phyloP scores from a whole-genome alignment of 2,888 invertebrate species.

The Phymatocera aterrima region DNA sequence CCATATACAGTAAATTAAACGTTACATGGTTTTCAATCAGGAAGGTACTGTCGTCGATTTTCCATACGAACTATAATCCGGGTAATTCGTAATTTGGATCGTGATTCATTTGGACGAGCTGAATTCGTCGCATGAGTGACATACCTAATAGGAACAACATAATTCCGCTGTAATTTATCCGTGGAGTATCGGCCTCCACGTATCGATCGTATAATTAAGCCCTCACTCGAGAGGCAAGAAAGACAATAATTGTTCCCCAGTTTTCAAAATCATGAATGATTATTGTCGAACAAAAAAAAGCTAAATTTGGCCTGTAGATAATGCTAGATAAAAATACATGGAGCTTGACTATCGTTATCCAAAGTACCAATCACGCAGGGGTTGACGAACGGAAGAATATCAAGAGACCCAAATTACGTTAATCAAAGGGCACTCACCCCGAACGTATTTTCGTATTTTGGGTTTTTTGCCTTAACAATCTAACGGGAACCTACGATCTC shows the following conservation, averaged over 20 bases:
- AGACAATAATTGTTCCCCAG: slow-evolving; percentile 1
- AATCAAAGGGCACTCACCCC: slow-evolving; percentile 24
- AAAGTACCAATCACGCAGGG: slow-evolving; percentile 11
- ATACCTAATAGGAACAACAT: no score
- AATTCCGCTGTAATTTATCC: no score
- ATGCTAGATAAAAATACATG: slow-evolving; percentile 10
- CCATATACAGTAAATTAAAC: background rate
- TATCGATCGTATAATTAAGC: background rate
- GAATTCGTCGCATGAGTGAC: no score
- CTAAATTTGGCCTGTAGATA: slow-evolving; percentile 13
- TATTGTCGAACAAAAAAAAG: slow-evolving; percentile 14
- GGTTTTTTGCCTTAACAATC: no score
- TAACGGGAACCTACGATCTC: no score
- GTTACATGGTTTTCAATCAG: background rate
- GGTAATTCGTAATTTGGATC: background rate
- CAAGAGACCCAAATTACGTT: slow-evolving; percentile 26
- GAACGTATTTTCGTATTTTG: background rate
- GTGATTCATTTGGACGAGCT: background rate
- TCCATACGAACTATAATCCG: background rate
- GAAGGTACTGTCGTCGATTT: background rate
- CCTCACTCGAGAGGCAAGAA: background rate
- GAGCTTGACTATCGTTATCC: slow-evolving; percentile 16
- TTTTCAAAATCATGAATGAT: slow-evolving; percentile 12
- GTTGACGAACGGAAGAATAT: slow-evolving; percentile 34
- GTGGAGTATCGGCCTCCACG: background rate